Evolutionary conservation across 2,113 vertebrate genomes (phyloP).

Genomic region (Micromys minutus): DNA sequence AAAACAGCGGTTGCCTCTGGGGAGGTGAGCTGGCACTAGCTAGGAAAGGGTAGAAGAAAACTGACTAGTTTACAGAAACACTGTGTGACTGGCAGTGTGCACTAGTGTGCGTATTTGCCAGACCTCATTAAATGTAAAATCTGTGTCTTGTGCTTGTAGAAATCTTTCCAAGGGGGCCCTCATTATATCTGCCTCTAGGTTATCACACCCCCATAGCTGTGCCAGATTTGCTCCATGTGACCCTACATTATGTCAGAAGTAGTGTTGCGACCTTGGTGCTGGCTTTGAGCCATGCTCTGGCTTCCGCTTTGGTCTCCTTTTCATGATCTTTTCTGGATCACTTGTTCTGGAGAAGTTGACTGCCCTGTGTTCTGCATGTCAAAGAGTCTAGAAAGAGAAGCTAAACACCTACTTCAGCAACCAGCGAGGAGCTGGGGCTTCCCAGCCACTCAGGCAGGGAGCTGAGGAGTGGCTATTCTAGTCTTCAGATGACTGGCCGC

Average conservation of each 20-base stretch:
- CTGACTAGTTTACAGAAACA: background rate
- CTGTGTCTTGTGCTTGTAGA: slow-evolving; percentile 4
- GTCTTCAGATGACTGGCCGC: background rate
- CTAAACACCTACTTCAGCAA: background rate
- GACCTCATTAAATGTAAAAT: background rate
- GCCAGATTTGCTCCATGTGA: background rate
- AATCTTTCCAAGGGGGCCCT: background rate
- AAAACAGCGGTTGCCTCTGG: background rate
- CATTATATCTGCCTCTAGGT: background rate
- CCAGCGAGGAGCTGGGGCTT: background rate
- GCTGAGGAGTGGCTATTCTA: background rate
- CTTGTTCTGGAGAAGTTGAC: background rate
- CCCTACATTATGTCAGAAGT: background rate
- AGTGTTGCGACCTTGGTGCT: background rate
- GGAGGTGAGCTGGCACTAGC: background rate
- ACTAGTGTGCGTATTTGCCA: background rate
- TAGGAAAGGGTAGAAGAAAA: background rate
- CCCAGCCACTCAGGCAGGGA: background rate
- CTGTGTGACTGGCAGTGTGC: background rate
- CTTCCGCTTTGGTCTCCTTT: background rate
- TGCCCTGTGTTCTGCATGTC: background rate
- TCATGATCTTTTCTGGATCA: background rate
- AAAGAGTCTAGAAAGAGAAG: background rate
- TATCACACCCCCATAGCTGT: background rate
- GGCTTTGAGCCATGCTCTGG: background rate